Percentiles rank a stretch among this genome's conserved stretches.
Evolutionary conservation across 2,113 vertebrate genomes (phyloP).

Genomic region (Zosterops hypoxanthus): DNA sequence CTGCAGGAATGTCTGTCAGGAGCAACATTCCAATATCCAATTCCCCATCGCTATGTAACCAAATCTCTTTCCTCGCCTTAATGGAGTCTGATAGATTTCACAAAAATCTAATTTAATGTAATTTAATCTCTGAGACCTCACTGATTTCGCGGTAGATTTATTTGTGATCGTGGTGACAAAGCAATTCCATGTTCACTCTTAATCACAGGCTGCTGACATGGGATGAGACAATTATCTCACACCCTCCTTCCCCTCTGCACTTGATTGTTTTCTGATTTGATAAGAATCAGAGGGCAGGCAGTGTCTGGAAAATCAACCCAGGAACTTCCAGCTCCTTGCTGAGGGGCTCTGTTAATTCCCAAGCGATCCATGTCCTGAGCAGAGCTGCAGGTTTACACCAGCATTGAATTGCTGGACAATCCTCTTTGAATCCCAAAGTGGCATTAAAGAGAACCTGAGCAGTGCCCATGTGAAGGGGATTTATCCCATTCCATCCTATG

Average conservation of each 20-base stretch:
- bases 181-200: slow-evolving; percentile 1
- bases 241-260: neutral
- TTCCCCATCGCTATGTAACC: neutral
- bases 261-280: neutral
- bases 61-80: neutral
- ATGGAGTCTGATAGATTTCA: slow-evolving; percentile 29
- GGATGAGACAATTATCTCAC: slow-evolving; percentile 20
- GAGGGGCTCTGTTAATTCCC: neutral
- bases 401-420: neutral
- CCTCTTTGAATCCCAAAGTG: neutral
- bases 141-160: slow-evolving; percentile 24
- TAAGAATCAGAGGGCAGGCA: neutral
- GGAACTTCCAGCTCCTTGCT: neutral
- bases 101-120: slow-evolving; percentile 24
- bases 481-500: neutral
- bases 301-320: neutral
- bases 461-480: neutral
- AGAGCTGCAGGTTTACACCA: neutral
- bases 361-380: neutral
- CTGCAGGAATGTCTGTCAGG: neutral
- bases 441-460: neutral
- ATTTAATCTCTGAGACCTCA: slow-evolving; percentile 30
- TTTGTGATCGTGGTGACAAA: neutral
- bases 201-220: neutral
- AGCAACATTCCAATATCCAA: neutral